Evolutionary conservation across 2,113 vertebrate species (phyloP), one percentile per base, ranked within the genome.

Genomic region (Clupea harengus): DNA sequence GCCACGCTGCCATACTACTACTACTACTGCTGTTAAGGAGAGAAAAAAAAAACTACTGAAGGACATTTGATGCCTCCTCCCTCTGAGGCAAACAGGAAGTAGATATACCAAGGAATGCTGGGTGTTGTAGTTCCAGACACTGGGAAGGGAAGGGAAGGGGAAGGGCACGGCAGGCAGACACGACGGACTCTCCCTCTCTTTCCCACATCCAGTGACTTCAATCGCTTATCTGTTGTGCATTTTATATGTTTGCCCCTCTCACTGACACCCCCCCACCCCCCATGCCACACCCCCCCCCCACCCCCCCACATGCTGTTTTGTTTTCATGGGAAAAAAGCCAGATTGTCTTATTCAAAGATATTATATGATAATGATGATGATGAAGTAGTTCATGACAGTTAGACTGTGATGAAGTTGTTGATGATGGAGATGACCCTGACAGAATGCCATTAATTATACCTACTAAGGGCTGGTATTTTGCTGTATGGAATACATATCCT

Each of bases 401-500:
- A 67, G 64, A 28, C 64, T 67, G 64, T 67, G 64, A 28, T 28
- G 64, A 67, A 28, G 64, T 9, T 64, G 22, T 1, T 64, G 57
- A n/a, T 64, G 22, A n/a, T 28, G n/a, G 28, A 67, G n/a, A 67
- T 28, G 64, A 67, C n/a, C 64, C 64, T 67, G 64, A 67, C 25
- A 67, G 83, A 81, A 81, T 64, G 67, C 83, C 57, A 81, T 86
- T 85, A 57, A 86, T 93, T 90, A 90, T 83, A 91, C 86, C 10
- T 87, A 90, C 88, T 90, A 95, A 95, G 93, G 93, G 93, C 94
- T 95, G 91, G 92, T 92, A 91, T 91, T 92, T 83, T 81, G 85
- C 88, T 93, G 91, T 84, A 91, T 90, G 91, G 86, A 91, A 90
- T 88, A 85, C 87, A 81, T 25, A 90, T 85, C 84, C 85, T 87